Evolutionary conservation across 1,140 invertebrate genomes (phyloP), one percentile per base, ranked within the genome.

Genomic region (Drosophila pectinifera): DNA sequence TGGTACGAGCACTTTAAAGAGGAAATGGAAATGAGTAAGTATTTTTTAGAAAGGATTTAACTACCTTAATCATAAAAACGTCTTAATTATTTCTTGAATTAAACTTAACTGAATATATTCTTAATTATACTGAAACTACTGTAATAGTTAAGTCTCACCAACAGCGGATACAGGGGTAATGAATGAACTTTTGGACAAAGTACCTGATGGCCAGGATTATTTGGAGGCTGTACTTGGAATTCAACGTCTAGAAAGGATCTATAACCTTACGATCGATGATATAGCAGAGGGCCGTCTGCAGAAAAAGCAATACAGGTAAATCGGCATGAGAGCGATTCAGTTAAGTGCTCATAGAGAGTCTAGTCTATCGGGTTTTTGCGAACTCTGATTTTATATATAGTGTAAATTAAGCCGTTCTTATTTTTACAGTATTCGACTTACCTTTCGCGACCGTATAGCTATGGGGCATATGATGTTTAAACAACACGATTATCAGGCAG

Each of bases 391-490:
- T 10, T 10, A 2, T 31, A 31, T n/a, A 28, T 8, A 22, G 4
- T 3, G 0, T 14, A 16, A 56, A 14, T 26, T 18, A 24, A 16
- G 11, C 2, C 10, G 10, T 16, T 16, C 1, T 24, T 5, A 56
- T 14, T n/a, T 5, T 14, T 10, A 36, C 20, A 80, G 80, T 11
- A 26, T 46, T 38, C 20, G 18, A 34, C 16, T 83, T 0, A 45
- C 49, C 1, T 43, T 45, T 38, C 63, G 80, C 5, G 80, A 83
- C 16, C 68, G 59, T 2, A 3, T 78, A 43, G 45, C 49, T 4
- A 56, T 83, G 31, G 80, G 75, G 1, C 20, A 65, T 43, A 24
- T 65, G 18, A 83, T 69, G 20, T 70, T 54, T 31, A 22, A 58
- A 0, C 28, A 26, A 1, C 36, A 39, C 6, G 51, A 83, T 13